Conservation (phyloP, 2,888 invertebrate species). For the Euclidia mi region DNA sequence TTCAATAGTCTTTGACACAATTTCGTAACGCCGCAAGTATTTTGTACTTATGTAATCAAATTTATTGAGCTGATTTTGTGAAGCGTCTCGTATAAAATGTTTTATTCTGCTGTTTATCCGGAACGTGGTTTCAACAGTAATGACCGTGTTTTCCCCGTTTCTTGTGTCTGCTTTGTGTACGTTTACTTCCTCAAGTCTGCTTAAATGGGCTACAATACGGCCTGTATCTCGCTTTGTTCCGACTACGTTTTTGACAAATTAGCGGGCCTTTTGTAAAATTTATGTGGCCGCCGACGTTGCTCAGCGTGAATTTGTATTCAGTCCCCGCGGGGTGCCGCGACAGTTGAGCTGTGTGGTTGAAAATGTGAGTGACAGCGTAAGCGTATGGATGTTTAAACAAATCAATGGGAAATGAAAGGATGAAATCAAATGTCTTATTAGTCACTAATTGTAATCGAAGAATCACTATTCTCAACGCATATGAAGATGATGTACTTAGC, state of each 20-base stretch:
- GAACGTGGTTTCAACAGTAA: not conserved
- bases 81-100: no score
- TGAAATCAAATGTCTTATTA: no score
- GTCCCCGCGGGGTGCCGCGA: conserved; percentile 22
- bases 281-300: conserved; percentile 33
- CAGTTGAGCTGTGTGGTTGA: conserved; percentile 21
- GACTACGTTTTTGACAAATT: conserved; percentile 54
- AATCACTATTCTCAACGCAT: no score
- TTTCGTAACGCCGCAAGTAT: no score
- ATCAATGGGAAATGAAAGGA: no score
- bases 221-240: conserved; percentile 2
- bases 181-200: conserved; percentile 1
- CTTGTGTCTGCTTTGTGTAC: conserved; percentile 1
- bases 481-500: no score
- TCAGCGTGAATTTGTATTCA: conserved; percentile 55
- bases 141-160: not conserved
- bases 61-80: no score
- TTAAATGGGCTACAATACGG: not conserved
- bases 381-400: no score
- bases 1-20: no score
- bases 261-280: conserved; percentile 46
- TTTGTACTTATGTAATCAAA: no score
- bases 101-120: no score
- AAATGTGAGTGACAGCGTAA: conserved; percentile 8
- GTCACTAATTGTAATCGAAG: no score